A percentile compares a stretch with the other conserved stretches of the same genome.
Conservation (phyloP, 2,113 vertebrate genomes). For the Dryoscopus gambensis region DNA sequence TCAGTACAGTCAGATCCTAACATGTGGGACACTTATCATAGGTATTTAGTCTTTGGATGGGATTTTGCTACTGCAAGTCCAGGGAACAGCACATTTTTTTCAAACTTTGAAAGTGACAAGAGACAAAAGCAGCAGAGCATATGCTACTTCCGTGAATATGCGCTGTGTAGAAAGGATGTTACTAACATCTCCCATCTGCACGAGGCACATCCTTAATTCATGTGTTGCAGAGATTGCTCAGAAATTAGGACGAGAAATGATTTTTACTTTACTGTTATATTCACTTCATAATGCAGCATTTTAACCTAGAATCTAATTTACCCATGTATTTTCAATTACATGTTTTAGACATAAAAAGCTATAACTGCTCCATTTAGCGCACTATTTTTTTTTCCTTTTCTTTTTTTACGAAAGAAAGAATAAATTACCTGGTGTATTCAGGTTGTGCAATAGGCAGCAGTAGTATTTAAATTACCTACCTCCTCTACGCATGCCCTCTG, state of each 20-base stretch:
- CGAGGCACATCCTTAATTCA: slow-evolving; percentile 60
- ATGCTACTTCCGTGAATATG: slow-evolving; percentile 36
- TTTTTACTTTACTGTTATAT: slow-evolving; percentile 4
- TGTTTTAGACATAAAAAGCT: neutral
- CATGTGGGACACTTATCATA: neutral
- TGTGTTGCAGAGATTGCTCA: slow-evolving; percentile 8
- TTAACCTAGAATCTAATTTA: neutral
- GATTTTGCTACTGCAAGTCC: neutral
- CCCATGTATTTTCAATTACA: neutral
- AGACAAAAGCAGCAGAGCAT: slow-evolving; percentile 49
- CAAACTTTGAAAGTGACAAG: slow-evolving; percentile 17
- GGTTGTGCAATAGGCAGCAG: neutral
- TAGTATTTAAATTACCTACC: neutral
- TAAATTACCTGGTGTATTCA: neutral
- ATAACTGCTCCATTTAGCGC: neutral
- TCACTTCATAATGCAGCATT: neutral
- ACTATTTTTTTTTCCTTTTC: too few species aligned
- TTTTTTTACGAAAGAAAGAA: neutral
- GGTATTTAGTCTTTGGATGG: neutral
- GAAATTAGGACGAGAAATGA: slow-evolving; percentile 40
- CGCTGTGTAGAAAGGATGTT: slow-evolving; percentile 29
- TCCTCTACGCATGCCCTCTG: neutral
- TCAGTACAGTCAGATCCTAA: neutral
- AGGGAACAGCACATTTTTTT: slow-evolving; percentile 31
- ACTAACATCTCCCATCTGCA: slow-evolving; percentile 63